A percentile compares a stretch with the other conserved stretches of the same genome.
These are phyloP conservation scores for Thymelicus lineola DNA, from an alignment of 2,888 invertebrate species.

Conservation along the genomic window DNA sequence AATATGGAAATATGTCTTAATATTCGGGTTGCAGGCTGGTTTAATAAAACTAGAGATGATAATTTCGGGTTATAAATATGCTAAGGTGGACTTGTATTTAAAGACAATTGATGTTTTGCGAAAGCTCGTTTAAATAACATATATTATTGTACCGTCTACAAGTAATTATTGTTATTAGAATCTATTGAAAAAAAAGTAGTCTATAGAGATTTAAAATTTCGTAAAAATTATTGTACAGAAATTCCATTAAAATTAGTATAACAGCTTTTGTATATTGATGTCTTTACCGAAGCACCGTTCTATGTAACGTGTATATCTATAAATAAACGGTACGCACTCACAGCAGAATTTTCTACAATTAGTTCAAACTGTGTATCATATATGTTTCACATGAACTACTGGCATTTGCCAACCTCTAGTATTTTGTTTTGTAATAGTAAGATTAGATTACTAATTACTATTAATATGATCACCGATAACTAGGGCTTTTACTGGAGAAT, in stretches of 20 bases:
- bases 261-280: no score
- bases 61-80: neutral
- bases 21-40: neutral
- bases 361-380: neutral
- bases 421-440: neutral
- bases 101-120: constrained; percentile 1
- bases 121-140: neutral
- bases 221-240: neutral
- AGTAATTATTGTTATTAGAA: neutral
- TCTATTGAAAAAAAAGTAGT: neutral
- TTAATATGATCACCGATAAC: neutral
- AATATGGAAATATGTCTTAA: neutral
- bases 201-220: neutral
- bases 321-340: no score
- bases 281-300: no score
- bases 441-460: neutral
- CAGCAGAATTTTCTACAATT: no score
- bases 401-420: neutral
- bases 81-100: neutral
- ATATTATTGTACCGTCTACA: neutral
- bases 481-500: neutral
- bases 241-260: neutral
- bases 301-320: neutral
- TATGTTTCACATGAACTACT: neutral
- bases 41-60: no score